These are phyloP conservation scores for Aotus griseimembra DNA, from an alignment of 2,797 vertebrate species.

Conservation along the genomic window DNA sequence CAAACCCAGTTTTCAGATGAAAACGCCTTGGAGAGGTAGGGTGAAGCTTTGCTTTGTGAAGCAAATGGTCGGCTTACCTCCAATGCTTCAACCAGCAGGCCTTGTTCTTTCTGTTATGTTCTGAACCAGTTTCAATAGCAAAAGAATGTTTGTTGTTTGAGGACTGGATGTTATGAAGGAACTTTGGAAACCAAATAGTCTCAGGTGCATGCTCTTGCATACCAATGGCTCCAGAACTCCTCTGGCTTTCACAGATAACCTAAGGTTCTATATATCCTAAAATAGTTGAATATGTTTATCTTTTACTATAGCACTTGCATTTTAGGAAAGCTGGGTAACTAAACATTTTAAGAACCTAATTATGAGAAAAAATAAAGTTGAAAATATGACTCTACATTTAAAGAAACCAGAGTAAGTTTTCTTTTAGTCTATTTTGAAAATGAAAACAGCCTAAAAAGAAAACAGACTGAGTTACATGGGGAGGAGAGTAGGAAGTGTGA, in stretches of 20 bases:
- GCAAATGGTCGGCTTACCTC: constrained; percentile 74
- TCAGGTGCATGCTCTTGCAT: constrained; percentile 45
- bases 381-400: not conserved
- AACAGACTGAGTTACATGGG: not conserved
- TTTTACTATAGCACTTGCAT: not conserved
- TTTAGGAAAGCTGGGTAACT: constrained; percentile 11
- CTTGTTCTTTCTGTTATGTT: constrained; percentile 64
- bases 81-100: constrained; percentile 46
- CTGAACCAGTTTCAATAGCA: constrained; percentile 75
- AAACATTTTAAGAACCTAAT: constrained; percentile 35
- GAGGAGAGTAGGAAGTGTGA: not conserved
- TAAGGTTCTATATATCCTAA: not conserved
- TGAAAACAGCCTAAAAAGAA: not conserved
- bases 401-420: not conserved
- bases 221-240: constrained; percentile 48
- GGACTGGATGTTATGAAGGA: constrained; percentile 62
- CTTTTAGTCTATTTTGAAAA: not conserved
- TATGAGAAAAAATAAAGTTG: constrained; percentile 31
- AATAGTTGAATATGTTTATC: constrained; percentile 13
- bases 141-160: constrained; percentile 74
- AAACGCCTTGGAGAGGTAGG: constrained; percentile 60
- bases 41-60: constrained; percentile 67
- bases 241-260: constrained; percentile 32
- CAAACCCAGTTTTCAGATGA: constrained; percentile 72
- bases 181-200: constrained; percentile 67